Evolutionary conservation across 2,797 vertebrate species (phyloP).

Genomic region (Hyperoplus immaculatus): DNA sequence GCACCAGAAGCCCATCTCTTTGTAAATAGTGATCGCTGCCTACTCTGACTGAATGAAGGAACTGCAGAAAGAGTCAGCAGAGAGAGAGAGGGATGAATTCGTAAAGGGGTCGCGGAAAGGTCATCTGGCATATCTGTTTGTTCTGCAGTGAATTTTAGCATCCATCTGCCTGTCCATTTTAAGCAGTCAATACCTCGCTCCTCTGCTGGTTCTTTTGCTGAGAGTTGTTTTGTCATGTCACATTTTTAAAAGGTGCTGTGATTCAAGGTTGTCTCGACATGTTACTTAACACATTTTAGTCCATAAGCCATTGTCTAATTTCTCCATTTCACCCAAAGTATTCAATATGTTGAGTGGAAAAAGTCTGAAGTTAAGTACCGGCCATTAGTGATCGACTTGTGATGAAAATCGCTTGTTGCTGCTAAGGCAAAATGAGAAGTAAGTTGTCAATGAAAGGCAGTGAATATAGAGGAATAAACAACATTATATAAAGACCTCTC

Average conservation of each 20-base stretch:
- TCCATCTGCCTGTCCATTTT: conserved; percentile 48
- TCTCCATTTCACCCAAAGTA: not conserved
- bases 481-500: not conserved
- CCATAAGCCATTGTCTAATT: not conserved
- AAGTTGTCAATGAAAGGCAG: not conserved
- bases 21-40: conserved; percentile 62
- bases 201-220: not conserved
- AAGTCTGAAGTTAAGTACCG: not conserved
- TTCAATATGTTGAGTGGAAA: not conserved
- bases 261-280: conserved; percentile 2
- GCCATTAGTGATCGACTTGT: not conserved
- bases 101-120: conserved; percentile 67
- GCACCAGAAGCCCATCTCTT: conserved; percentile 49
- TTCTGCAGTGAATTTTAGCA: conserved; percentile 55
- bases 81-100: conserved; percentile 57
- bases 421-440: conserved; percentile 1
- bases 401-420: not conserved
- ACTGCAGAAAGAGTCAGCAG: conserved; percentile 62
- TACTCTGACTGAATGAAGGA: conserved; percentile 53
- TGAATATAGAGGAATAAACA: not conserved
- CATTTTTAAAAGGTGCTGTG: not conserved
- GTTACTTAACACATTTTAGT: not conserved
- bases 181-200: conserved; percentile 20
- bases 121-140: conserved; percentile 52
- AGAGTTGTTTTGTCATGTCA: not conserved